phyloP scores from a whole-genome alignment of 2,797 vertebrate species.

The Peromyscus nudipes region DNA sequence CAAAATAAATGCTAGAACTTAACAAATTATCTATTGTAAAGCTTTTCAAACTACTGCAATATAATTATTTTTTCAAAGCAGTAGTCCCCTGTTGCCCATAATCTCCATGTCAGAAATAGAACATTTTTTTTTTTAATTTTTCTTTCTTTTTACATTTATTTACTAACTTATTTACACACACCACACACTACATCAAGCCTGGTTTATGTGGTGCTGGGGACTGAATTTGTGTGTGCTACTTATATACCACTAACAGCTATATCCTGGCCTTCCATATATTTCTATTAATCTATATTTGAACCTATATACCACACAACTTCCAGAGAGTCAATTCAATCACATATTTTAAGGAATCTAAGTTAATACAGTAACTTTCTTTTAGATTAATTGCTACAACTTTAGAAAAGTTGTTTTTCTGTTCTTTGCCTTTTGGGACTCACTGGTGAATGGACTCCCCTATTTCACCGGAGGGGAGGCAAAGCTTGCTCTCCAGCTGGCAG shows the following conservation, averaged over 20 bases:
- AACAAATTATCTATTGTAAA: slow-evolving; percentile 35
- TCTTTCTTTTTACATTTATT: background rate
- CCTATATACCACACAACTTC: slow-evolving; percentile 1
- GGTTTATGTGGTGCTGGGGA: background rate
- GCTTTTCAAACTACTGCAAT: slow-evolving; percentile 55
- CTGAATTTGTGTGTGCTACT: background rate
- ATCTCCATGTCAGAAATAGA: slow-evolving; percentile 32
- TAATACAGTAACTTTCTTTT: slow-evolving; percentile 59
- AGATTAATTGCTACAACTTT: slow-evolving; percentile 28
- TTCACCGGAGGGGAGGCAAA: background rate
- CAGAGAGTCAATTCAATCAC: slow-evolving; percentile 53
- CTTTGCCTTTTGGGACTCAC: background rate
- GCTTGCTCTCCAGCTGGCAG: background rate
- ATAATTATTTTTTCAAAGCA: slow-evolving; percentile 39
- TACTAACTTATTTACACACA: background rate
- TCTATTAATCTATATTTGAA: slow-evolving; percentile 56
- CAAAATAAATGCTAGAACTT: slow-evolving; percentile 32
- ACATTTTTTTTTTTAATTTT: background rate
- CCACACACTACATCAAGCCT: background rate
- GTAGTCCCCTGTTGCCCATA: background rate
- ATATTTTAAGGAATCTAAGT: slow-evolving; percentile 49
- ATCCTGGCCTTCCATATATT: background rate
- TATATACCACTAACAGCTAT: background rate
- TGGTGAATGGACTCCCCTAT: background rate
- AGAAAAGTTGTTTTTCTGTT: slow-evolving; percentile 6